Conservation (phyloP, 2,797 vertebrate species). For the Thripadectes ignobilis region DNA sequence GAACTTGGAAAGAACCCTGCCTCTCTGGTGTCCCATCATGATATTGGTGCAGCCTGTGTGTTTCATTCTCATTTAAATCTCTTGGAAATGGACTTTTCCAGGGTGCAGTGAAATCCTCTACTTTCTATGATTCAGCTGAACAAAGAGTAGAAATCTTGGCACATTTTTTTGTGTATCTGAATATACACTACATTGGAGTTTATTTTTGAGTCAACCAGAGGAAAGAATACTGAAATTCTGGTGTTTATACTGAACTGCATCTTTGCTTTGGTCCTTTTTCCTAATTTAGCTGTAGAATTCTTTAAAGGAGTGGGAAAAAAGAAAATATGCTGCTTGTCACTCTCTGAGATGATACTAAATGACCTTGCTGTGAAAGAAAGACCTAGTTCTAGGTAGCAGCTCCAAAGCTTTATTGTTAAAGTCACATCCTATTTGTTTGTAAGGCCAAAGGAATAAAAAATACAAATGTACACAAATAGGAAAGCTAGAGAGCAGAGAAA, state of each 20-base stretch:
- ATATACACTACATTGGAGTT: background rate
- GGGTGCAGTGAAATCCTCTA: background rate
- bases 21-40: background rate
- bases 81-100: background rate
- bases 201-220: background rate
- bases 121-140: background rate
- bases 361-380: background rate
- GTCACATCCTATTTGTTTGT: background rate
- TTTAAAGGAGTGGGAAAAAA: background rate
- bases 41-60: rapidly evolving
- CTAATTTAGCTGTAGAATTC: background rate
- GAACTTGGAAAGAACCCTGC: background rate
- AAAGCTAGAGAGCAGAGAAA: background rate
- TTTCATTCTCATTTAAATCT: background rate
- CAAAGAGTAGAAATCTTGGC: background rate
- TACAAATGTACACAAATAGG: background rate
- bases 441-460: background rate
- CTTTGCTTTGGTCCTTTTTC: background rate
- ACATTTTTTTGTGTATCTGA: background rate
- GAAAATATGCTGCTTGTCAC: background rate
- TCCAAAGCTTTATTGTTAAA: background rate
- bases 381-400: background rate
- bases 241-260: background rate
- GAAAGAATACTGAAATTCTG: background rate
- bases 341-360: background rate